A percentile compares a stretch with the other conserved stretches of the same genome.
These are phyloP conservation scores for Dreissena polymorpha DNA, from an alignment of 1,140 invertebrate genomes.

Conservation along the genomic window DNA sequence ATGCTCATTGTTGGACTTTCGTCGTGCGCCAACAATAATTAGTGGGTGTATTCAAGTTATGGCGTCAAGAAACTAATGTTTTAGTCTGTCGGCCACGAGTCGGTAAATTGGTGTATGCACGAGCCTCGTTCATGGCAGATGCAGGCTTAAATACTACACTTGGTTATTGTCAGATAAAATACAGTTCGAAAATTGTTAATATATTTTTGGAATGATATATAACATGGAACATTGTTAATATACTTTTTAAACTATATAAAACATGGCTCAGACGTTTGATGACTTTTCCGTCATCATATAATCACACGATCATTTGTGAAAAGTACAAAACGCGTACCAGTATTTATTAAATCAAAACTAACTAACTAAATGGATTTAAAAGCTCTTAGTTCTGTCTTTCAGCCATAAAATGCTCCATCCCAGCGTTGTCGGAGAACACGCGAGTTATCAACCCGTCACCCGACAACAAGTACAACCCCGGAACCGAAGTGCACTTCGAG, in stretches of 20 bases:
- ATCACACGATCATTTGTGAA: neutral
- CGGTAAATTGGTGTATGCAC: neutral
- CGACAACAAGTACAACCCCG: conserved; percentile 54
- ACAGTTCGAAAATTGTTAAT: too few relatives aligned
- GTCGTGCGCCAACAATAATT: neutral
- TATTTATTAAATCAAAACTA: too few relatives aligned
- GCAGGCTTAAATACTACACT: neutral
- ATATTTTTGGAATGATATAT: too few relatives aligned
- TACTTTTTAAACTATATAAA: too few relatives aligned
- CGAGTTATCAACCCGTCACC: conserved; percentile 32
- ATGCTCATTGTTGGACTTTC: neutral
- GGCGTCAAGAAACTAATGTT: neutral
- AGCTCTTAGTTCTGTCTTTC: conserved; percentile 38
- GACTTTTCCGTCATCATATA: neutral
- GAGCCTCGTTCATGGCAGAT: too few relatives aligned
- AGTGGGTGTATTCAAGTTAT: neutral
- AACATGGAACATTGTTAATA: too few relatives aligned
- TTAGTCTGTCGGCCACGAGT: neutral
- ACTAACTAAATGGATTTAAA: neutral
- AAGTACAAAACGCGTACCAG: neutral
- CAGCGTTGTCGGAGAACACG: conserved; percentile 68
- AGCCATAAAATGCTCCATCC: conserved; percentile 72
- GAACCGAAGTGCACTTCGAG: conserved; percentile 56
- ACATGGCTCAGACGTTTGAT: neutral
- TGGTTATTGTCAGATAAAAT: too few relatives aligned